phyloP scores from a whole-genome alignment of 2,797 vertebrate species.

The Gorsachius magnificus region DNA sequence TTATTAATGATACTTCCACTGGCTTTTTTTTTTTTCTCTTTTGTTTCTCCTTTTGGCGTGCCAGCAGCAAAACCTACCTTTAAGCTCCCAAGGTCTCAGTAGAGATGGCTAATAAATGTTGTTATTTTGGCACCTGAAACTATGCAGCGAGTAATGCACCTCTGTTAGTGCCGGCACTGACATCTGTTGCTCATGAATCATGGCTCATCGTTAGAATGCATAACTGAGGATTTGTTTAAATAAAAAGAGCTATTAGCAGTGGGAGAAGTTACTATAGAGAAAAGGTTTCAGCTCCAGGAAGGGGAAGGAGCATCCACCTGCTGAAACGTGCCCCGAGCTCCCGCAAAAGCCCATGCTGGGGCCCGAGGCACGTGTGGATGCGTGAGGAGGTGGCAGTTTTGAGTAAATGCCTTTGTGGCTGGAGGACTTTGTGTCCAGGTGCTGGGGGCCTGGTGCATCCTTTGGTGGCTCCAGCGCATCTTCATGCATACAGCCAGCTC shows the following conservation, averaged over 20 bases:
- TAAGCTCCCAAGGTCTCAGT: neutral
- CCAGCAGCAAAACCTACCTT: neutral
- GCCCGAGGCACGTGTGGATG: neutral
- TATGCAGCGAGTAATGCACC: neutral
- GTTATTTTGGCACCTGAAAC: conserved; percentile 14
- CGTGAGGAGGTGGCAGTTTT: neutral
- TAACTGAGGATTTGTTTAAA: neutral
- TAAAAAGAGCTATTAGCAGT: neutral
- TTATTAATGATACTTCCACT: neutral
- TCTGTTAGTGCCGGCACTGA: fast-evolving
- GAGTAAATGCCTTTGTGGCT: neutral
- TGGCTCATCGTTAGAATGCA: neutral
- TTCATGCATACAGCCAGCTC: neutral
- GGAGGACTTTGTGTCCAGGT: neutral
- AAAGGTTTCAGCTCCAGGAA: neutral
- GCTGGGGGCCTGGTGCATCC: too few species aligned
- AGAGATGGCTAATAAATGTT: neutral
- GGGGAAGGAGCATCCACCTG: neutral
- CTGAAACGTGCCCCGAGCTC: neutral
- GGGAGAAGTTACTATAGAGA: neutral
- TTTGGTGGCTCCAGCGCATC: neutral
- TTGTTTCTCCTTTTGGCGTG: neutral
- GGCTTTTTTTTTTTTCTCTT: neutral
- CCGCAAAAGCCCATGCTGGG: fast-evolving
- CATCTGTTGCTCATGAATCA: neutral